A percentile compares a stretch with the other conserved stretches of the same genome.
Conservation (phyloP, 1,140 invertebrate genomes). For the Glossosoma conforme region DNA sequence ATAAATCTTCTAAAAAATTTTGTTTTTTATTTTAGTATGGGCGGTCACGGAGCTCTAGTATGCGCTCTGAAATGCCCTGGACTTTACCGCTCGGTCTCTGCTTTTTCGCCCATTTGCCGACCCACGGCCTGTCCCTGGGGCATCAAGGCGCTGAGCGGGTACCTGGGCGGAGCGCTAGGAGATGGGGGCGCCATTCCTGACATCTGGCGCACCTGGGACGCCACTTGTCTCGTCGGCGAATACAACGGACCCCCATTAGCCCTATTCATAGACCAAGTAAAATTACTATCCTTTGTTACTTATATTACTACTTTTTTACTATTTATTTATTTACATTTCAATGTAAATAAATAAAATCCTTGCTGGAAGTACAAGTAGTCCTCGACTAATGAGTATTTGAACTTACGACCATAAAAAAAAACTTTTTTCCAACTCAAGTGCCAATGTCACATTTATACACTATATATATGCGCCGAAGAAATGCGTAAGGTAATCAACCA, state of each 20-base stretch:
- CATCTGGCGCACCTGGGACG: constrained; percentile 85
- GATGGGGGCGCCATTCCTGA: constrained; percentile 65
- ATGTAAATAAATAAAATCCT: too few species aligned
- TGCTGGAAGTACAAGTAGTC: too few species aligned
- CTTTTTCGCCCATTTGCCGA: constrained; percentile 96
- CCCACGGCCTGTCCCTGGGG: constrained; percentile 85
- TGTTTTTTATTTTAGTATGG: constrained; percentile 70
- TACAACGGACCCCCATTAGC: constrained; percentile 82
- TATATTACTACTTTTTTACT: too few species aligned
- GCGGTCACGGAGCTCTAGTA: constrained; percentile 93
- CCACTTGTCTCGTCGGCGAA: constrained; percentile 73
- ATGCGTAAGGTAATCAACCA: too few species aligned
- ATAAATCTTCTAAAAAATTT: constrained; percentile 8
- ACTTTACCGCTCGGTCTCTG: constrained; percentile 84
- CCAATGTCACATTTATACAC: too few species aligned
- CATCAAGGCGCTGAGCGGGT: constrained; percentile 79
- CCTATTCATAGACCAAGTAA: constrained; percentile 88
- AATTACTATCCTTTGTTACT: too few species aligned
- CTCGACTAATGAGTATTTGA: too few species aligned
- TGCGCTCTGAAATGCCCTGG: constrained; percentile 90
- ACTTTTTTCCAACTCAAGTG: too few species aligned
- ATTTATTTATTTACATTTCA: too few species aligned
- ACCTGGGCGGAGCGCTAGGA: constrained; percentile 77
- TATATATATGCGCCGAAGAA: too few species aligned
- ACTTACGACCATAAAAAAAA: too few species aligned